Conservation (phyloP, 2,797 vertebrate genomes). For the Astyanax mexicanus region DNA sequence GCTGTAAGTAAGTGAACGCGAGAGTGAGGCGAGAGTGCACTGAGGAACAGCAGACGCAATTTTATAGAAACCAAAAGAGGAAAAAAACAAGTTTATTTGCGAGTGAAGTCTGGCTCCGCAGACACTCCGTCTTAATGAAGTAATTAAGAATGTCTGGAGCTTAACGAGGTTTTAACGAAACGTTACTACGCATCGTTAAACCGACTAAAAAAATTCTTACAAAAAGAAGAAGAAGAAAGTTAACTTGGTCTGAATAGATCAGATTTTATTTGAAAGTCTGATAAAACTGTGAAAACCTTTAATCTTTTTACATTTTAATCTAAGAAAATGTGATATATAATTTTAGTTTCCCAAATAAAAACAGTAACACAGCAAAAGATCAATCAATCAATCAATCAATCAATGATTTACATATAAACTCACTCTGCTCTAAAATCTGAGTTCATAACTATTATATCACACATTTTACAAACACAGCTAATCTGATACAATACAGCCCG, state of each 20-base stretch:
- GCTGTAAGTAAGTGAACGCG: conserved; percentile 9
- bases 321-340: conserved; percentile 4
- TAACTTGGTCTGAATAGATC: neutral
- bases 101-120: conserved; percentile 39
- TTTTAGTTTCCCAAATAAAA: neutral
- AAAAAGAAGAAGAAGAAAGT: neutral
- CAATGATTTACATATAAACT: neutral
- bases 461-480: too few relatives aligned
- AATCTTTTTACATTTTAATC: neutral
- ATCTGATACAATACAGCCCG: neutral
- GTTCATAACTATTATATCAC: neutral
- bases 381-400: too few relatives aligned
- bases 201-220: neutral
- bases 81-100: conserved; percentile 48
- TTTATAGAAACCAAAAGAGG: conserved; percentile 31
- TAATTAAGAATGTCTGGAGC: conserved; percentile 46
- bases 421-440: conserved; percentile 4
- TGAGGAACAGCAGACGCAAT: conserved; percentile 20
- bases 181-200: neutral
- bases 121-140: conserved; percentile 42
- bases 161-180: conserved; percentile 2
- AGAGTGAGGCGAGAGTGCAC: conserved; percentile 26
- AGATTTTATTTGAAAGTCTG: neutral
- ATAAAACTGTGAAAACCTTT: neutral
- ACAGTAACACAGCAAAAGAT: too few relatives aligned